These are phyloP conservation scores for Conomelus anceps DNA, from an alignment of 2,888 invertebrate genomes.

Conservation along the genomic window DNA sequence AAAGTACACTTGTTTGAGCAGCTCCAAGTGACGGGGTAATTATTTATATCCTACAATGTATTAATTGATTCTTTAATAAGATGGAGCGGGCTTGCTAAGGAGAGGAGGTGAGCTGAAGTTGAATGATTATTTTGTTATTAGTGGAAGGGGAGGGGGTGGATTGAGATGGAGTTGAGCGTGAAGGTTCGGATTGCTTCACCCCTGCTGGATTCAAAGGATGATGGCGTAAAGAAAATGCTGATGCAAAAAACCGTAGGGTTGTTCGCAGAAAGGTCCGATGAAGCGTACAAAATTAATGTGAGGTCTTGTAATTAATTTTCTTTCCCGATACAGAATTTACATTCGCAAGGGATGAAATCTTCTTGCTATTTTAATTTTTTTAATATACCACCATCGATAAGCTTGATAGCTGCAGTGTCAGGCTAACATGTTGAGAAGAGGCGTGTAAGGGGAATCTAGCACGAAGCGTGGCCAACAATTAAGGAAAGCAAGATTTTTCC, in stretches of 20 bases:
- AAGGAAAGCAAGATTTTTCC: no score
- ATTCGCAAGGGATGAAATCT: not conserved
- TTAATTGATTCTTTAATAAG: conserved; percentile 7
- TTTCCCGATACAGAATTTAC: conserved; percentile 10
- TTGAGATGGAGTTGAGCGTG: not conserved
- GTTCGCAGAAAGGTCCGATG: not conserved
- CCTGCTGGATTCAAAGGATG: not conserved
- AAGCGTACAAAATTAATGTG: conserved; percentile 14
- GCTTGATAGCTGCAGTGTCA: not conserved
- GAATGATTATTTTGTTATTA: not conserved
- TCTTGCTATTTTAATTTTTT: not conserved
- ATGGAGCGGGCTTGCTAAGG: not conserved
- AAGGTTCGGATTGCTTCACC: not conserved
- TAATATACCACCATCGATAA: not conserved
- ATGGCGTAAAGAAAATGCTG: not conserved
- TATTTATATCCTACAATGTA: conserved; percentile 1
- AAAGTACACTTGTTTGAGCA: not conserved
- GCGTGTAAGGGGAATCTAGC: not conserved
- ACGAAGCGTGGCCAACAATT: no score
- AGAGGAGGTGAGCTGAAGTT: not conserved
- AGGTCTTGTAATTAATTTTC: conserved; percentile 15
- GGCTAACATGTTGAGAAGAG: not conserved
- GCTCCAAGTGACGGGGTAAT: conserved; percentile 2
- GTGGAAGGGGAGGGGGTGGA: not conserved
- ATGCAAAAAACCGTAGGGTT: not conserved